Percentiles rank a stretch among this genome's conserved stretches.
Conservation (phyloP, 2,113 vertebrate genomes). For the Pelvicachromis taeniatus region DNA sequence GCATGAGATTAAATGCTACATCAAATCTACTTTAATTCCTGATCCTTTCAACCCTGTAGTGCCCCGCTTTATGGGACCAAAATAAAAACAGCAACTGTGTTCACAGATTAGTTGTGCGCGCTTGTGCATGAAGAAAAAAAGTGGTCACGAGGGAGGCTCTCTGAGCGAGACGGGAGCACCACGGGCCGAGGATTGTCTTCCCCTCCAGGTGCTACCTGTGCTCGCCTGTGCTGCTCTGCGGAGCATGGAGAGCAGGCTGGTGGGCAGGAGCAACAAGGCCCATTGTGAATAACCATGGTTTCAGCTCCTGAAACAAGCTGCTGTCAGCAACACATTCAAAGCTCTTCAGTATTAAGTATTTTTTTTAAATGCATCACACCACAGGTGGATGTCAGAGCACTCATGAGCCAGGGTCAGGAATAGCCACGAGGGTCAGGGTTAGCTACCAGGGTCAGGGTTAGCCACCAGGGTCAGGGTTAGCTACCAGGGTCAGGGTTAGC, state of each 20-base stretch:
- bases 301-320: neutral
- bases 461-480: no score
- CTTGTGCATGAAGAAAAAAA: neutral
- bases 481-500: no score
- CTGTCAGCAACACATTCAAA: neutral
- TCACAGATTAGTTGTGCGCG: conserved; percentile 19
- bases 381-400: neutral
- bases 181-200: neutral
- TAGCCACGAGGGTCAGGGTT: no score
- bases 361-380: neutral
- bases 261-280: neutral
- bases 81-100: conserved; percentile 44
- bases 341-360: no score
- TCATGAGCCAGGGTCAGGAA: no score
- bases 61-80: conserved; percentile 5
- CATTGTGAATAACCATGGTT: neutral
- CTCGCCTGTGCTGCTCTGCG: neutral
- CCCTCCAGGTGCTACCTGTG: neutral
- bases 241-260: neutral
- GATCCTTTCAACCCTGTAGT: conserved; percentile 27
- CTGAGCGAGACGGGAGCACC: neutral
- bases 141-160: neutral
- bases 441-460: no score
- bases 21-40: conserved; percentile 48
- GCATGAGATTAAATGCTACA: conserved; percentile 44